A percentile compares a stretch with the other conserved stretches of the same genome.
Evolutionary conservation across 2,797 vertebrate species (phyloP).

Genomic region (Phoeniculus purpureus): DNA sequence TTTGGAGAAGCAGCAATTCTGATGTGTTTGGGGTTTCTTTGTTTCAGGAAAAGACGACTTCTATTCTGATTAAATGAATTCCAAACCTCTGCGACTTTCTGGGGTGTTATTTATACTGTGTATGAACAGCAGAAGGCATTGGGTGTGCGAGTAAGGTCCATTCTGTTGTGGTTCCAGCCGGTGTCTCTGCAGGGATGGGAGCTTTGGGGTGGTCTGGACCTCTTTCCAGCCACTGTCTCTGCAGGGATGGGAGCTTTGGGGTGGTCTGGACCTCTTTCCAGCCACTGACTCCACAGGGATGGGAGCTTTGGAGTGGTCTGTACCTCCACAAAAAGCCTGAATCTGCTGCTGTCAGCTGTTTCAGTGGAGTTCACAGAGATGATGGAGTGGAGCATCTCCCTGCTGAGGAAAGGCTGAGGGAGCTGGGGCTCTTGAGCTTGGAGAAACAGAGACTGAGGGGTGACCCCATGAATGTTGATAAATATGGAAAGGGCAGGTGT

Average conservation of each 20-base stretch:
- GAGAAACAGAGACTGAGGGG: too few relatives aligned
- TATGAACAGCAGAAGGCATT: not conserved
- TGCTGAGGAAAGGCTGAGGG: too few relatives aligned
- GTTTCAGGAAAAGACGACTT: not conserved
- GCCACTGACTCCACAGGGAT: not conserved
- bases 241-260: not conserved
- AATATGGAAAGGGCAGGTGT: too few relatives aligned
- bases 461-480: too few relatives aligned
- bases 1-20: not conserved
- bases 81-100: not conserved
- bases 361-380: not conserved
- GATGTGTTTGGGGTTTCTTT: not conserved
- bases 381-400: too few relatives aligned
- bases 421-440: too few relatives aligned
- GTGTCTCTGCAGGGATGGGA: not conserved
- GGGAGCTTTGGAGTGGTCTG: not conserved
- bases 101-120: not conserved
- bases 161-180: not conserved
- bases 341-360: not conserved
- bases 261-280: not conserved
- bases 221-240: not conserved
- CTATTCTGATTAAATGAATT: constrained; percentile 16
- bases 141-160: not conserved
- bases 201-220: not conserved
- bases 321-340: too few relatives aligned